phyloP scores from a whole-genome alignment of 1,140 invertebrate species.

The Macrocentrus cingulum region DNA sequence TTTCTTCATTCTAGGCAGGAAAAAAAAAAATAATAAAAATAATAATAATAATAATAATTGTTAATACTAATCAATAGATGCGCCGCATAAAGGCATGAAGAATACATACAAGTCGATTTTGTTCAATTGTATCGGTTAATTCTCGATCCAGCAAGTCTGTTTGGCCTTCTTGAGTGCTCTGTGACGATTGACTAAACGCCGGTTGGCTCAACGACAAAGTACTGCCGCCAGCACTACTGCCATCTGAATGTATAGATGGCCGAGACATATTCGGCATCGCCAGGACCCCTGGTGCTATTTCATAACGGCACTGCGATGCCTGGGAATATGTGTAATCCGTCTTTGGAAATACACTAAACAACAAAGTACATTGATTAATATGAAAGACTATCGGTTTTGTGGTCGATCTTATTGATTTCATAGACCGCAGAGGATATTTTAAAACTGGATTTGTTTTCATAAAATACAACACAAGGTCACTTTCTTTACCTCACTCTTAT shows the following conservation, averaged over 20 bases:
- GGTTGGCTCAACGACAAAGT: conserved; percentile 38
- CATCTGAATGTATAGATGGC: conserved; percentile 57
- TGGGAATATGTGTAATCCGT: conserved; percentile 81
- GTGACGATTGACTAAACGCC: conserved; percentile 36
- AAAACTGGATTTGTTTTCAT: conserved; percentile 8
- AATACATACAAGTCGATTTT: conserved; percentile 31
- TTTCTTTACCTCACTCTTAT: too few relatives aligned
- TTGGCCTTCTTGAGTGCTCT: conserved; percentile 28
- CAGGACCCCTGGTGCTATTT: conserved; percentile 73
- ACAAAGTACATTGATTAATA: conserved; percentile 21
- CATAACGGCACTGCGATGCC: conserved; percentile 72
- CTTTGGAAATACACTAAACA: conserved; percentile 72
- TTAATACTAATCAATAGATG: conserved; percentile 6
- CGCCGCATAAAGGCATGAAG: background rate
- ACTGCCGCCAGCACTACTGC: conserved; percentile 37
- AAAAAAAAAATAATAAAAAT: background rate
- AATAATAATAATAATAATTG: background rate
- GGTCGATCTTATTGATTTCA: conserved; percentile 7
- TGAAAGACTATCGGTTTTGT: background rate
- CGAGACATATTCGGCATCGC: conserved; percentile 83
- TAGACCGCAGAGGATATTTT: conserved; percentile 6
- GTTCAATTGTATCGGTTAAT: conserved; percentile 25
- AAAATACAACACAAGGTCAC: conserved; percentile 8
- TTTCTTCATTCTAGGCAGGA: conserved; percentile 28
- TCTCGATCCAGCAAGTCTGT: conserved; percentile 27